These are phyloP conservation scores for Ichneumon xanthorius DNA, from an alignment of 2,888 invertebrate genomes.

Conservation along the genomic window DNA sequence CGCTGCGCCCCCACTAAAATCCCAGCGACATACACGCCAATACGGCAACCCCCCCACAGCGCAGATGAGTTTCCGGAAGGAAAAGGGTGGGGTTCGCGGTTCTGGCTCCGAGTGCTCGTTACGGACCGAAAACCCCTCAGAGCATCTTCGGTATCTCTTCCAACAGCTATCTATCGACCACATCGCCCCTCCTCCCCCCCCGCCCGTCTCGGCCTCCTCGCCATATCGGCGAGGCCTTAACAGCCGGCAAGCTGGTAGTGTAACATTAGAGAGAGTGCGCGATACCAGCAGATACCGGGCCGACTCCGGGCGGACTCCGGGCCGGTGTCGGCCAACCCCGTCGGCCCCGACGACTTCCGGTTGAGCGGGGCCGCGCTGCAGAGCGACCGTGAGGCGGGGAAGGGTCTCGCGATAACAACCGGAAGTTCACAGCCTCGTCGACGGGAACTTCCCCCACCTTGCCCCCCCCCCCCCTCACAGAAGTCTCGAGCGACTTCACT, in stretches of 20 bases:
- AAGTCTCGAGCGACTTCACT: not conserved
- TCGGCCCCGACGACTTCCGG: constrained; percentile 28
- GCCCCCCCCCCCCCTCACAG: not conserved
- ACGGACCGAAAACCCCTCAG: constrained; percentile 19
- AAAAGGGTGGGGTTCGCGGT: constrained; percentile 20
- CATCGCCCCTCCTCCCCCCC: not conserved
- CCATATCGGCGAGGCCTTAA: constrained; percentile 10
- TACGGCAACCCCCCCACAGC: not conserved
- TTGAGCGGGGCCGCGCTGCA: not conserved
- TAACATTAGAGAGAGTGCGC: constrained; percentile 15
- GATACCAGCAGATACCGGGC: not conserved
- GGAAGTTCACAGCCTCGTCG: constrained; percentile 58
- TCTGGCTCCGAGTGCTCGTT: constrained; percentile 40
- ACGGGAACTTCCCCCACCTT: not conserved
- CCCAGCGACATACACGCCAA: constrained; percentile 11
- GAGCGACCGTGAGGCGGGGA: not conserved
- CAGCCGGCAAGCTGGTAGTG: constrained; percentile 5
- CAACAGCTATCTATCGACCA: constrained; percentile 15
- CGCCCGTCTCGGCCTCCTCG: not conserved
- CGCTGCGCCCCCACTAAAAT: not conserved
- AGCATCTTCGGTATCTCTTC: constrained; percentile 2
- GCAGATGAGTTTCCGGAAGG: constrained; percentile 47
- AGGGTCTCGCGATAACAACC: constrained; percentile 63
- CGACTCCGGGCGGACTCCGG: constrained; percentile 23
- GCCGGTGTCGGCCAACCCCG: not conserved